Evolutionary conservation across 2,113 vertebrate species (phyloP), one percentile per base, ranked within the genome.

Genomic region (Spheniscus mendiculus): DNA sequence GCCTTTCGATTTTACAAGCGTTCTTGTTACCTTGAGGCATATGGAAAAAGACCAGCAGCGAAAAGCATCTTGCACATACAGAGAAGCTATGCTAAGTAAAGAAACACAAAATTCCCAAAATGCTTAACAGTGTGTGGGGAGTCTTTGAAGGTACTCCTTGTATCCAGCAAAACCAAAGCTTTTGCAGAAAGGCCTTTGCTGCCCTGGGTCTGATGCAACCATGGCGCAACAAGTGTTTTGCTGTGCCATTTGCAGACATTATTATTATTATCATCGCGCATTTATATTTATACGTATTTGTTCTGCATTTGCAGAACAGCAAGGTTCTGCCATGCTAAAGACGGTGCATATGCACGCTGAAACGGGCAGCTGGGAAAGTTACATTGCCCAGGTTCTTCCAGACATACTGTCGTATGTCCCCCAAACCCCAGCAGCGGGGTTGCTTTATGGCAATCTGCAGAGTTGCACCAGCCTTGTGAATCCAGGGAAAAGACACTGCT

Each of bases 361-460:
- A 77, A 74, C 13, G 25, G 29, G 21, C 53, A 83, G 44, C 74
- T 76, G 44, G 52, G 22, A 34, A 90, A 61, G 21, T 23, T 40
- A 13, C 17, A 12, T 6, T 63, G 65, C 50, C 21, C 32, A 20
- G 34, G 34, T 73, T 62, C 69, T 77, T 81, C 18, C 21, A 52
- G 20, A 42, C 14, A 12, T 32, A 67, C 20, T 44, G 42, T 23
- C 3, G 0, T 12, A n/a, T 1, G 11, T 44, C 19, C 13, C n/a
- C 27, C 25, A 22, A 3, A 6, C 19, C 10, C 65, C 38, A 62
- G 50, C 76, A 70, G 67, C 3, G 4, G 34, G 10, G 50, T 55
- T 79, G 65, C 30, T 66, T 72, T 40, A 52, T 6, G 49, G 29
- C 66, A 50, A 18, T 15, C 62, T 72, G 58, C 53, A 83, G 53